These are phyloP conservation scores for Acridotheres tristis DNA, from an alignment of 2,797 vertebrate species.

Conservation along the genomic window DNA sequence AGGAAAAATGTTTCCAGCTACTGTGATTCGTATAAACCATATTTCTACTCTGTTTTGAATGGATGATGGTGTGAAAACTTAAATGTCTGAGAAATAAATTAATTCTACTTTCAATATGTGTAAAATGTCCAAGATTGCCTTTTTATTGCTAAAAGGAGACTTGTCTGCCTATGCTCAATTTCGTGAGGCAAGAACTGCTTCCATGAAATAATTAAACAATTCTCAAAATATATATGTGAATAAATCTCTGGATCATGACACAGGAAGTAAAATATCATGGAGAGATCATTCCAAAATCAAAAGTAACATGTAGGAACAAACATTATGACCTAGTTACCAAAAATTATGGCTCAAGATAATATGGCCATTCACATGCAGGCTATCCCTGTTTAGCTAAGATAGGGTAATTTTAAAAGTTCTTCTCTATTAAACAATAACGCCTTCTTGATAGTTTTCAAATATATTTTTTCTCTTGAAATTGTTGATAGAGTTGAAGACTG, in stretches of 20 bases:
- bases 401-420: background rate
- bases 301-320: accelerated
- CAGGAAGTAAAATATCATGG: background rate
- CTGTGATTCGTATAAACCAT: background rate
- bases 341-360: background rate
- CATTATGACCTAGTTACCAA: background rate
- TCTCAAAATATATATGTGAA: background rate
- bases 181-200: background rate
- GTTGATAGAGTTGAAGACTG: background rate
- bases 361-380: background rate
- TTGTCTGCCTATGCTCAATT: background rate
- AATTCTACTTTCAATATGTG: background rate
- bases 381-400: background rate
- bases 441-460: background rate
- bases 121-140: background rate
- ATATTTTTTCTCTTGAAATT: background rate
- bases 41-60: background rate
- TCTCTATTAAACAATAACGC: background rate
- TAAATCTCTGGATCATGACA: background rate
- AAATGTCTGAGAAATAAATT: background rate
- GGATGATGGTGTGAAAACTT: background rate
- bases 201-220: background rate
- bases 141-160: background rate
- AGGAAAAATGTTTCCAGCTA: background rate
- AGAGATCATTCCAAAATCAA: background rate